A percentile compares a stretch with the other conserved stretches of the same genome.
Conservation (phyloP, 2,888 invertebrate genomes). For the Zelleria hepariella region DNA sequence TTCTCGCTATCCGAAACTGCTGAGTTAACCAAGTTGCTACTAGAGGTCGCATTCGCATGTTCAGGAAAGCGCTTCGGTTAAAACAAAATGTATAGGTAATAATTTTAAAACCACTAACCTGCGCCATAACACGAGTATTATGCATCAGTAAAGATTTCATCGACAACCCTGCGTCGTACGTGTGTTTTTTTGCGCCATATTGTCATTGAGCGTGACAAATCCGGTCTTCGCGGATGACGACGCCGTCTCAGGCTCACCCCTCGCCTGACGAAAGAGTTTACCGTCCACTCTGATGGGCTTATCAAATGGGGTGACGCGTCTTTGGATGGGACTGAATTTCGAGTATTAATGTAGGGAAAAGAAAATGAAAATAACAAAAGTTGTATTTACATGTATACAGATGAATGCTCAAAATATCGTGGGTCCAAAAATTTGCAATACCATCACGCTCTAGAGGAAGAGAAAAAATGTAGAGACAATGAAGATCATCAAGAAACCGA, state of each 20-base stretch:
- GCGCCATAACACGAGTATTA: not conserved
- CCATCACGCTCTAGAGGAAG: too few relatives aligned
- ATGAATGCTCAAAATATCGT: too few relatives aligned
- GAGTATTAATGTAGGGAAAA: not conserved
- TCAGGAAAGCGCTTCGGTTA: not conserved
- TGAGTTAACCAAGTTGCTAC: not conserved
- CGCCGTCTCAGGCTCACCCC: constrained; percentile 31
- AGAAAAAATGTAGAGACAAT: too few relatives aligned
- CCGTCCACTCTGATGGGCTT: not conserved
- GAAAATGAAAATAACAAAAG: too few relatives aligned
- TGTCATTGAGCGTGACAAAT: constrained; percentile 50
- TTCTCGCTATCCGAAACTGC: not conserved
- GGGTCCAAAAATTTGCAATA: too few relatives aligned
- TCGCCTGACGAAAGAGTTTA: not conserved
- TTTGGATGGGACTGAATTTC: not conserved
- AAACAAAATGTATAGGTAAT: not conserved
- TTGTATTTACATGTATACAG: too few relatives aligned
- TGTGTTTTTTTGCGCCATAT: constrained; percentile 30
- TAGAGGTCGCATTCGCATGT: not conserved
- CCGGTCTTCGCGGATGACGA: constrained; percentile 26
- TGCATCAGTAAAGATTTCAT: not conserved
- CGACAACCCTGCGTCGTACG: constrained; percentile 18
- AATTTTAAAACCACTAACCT: not conserved
- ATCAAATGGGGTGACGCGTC: not conserved
- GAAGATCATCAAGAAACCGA: too few relatives aligned